Conservation (phyloP, 2,113 vertebrate species). For the Crotalus helleri region DNA sequence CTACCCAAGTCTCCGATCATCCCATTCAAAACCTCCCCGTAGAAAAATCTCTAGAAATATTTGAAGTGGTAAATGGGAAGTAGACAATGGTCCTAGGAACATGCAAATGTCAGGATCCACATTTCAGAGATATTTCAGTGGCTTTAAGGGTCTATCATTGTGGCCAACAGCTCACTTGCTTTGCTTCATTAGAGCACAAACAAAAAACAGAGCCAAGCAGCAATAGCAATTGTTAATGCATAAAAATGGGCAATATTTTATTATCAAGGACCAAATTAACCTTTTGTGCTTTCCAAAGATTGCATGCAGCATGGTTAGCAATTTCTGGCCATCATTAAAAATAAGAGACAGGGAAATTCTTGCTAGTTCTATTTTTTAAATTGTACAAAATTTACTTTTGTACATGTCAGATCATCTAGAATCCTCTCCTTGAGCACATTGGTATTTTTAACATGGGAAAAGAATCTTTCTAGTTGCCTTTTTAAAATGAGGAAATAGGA, state of each 20-base stretch:
- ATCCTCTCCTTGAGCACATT: not conserved
- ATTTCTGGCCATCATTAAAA: not conserved
- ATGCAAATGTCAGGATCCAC: not conserved
- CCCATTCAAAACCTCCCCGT: constrained; percentile 4
- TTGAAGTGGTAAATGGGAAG: not conserved
- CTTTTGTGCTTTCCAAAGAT: not conserved
- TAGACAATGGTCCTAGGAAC: not conserved
- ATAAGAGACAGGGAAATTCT: not conserved
- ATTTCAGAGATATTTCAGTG: not conserved
- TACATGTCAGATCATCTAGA: not conserved
- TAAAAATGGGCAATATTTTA: not conserved
- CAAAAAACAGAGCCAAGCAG: not conserved
- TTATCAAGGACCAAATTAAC: not conserved
- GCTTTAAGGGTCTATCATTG: not conserved
- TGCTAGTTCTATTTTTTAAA: not conserved
- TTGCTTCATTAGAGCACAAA: not conserved
- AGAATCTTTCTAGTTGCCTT: not conserved
- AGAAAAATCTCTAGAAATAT: not conserved
- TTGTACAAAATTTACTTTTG: not conserved
- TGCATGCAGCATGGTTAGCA: not conserved
- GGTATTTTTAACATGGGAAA: not conserved
- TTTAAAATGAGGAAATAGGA: not conserved
- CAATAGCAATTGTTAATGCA: not conserved
- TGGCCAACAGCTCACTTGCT: not conserved
- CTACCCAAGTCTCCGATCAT: not conserved